phyloP scores from a whole-genome alignment of 2,797 vertebrate species.

The Neosilurus mollespiculum region DNA sequence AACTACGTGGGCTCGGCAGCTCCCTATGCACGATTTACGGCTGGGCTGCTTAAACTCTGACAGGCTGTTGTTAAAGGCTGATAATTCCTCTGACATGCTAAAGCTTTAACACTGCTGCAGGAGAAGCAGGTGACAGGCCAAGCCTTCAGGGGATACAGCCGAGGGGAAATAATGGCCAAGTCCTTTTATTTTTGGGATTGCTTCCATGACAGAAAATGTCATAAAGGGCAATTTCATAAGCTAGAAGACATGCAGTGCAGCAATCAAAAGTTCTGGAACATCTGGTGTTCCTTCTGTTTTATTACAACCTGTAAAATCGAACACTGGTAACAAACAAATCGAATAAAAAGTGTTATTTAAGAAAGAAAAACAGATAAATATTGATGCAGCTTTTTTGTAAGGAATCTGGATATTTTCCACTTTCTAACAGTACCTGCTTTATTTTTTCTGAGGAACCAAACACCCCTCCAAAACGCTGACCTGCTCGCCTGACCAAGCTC shows the following conservation, averaged over 20 bases:
- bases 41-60: slow-evolving; percentile 2
- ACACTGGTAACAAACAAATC: neutral
- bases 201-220: neutral
- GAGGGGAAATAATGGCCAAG: neutral
- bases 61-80: slow-evolving; percentile 16
- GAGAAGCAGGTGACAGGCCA: neutral
- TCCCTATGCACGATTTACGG: neutral
- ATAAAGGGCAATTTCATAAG: neutral
- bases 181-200: slow-evolving; percentile 1
- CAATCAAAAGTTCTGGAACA: neutral
- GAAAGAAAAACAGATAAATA: neutral
- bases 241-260: neutral
- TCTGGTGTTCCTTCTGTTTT: neutral
- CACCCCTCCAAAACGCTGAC: no score
- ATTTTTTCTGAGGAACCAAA: no score
- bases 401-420: no score
- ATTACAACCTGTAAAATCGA: no score
- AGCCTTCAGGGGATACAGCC: neutral
- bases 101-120: slow-evolving; percentile 9
- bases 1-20: neutral
- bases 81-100: slow-evolving; percentile 19
- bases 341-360: neutral
- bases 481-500: no score
- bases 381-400: neutral
- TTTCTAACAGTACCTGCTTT: no score